phyloP scores from a whole-genome alignment of 2,113 vertebrate genomes.

The Nesogale talazaci region DNA sequence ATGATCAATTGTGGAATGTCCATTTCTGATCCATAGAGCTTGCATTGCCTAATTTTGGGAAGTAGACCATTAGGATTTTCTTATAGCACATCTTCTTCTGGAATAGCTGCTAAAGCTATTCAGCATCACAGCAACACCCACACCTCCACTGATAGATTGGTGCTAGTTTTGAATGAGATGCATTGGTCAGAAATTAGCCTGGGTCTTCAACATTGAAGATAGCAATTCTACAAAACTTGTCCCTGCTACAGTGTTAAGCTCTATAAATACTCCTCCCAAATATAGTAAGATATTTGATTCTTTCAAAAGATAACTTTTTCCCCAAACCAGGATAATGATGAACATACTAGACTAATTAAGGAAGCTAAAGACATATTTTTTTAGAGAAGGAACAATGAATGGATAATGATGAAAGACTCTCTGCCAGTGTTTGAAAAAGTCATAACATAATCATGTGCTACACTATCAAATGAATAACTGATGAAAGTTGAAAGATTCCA shows the following conservation, averaged over 20 bases:
- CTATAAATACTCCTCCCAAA: background rate
- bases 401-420: background rate
- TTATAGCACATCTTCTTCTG: background rate
- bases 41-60: background rate
- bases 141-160: background rate
- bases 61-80: background rate
- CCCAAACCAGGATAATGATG: background rate
- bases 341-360: background rate
- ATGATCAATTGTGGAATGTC: background rate
- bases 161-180: background rate
- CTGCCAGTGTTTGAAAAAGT: background rate
- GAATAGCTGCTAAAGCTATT: background rate
- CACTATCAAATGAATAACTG: background rate
- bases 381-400: background rate
- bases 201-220: background rate
- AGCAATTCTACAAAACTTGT: background rate
- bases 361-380: background rate
- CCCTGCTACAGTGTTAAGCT: background rate
- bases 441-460: rapidly evolving
- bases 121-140: background rate
- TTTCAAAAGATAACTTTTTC: background rate
- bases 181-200: background rate
- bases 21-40: background rate
- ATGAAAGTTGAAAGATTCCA: background rate
- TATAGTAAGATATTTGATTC: background rate